A percentile compares a stretch with the other conserved stretches of the same genome.
Evolutionary conservation across 1,140 invertebrate species (phyloP).

Genomic region (Mamestra configurata): DNA sequence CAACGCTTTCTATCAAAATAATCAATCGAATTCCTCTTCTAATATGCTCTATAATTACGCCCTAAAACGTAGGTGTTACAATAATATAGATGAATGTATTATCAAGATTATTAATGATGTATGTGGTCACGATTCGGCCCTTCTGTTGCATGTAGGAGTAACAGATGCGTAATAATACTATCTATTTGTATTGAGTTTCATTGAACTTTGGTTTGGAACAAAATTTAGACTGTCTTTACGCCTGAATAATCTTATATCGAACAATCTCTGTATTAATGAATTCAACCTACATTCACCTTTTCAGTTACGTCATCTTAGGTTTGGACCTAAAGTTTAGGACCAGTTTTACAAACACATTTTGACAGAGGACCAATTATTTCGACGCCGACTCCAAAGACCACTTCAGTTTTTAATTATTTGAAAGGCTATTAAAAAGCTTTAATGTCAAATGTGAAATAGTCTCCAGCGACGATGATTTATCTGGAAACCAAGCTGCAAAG

Average conservation of each 20-base stretch:
- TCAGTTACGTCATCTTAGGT: constrained; percentile 14
- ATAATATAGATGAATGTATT: constrained; percentile 36
- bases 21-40: constrained; percentile 44
- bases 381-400: neutral
- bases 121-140: constrained; percentile 32
- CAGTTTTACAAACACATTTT: neutral
- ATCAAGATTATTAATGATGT: constrained; percentile 42
- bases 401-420: neutral
- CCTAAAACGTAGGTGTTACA: constrained; percentile 38
- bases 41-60: constrained; percentile 37
- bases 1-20: constrained; percentile 26
- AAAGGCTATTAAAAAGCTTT: neutral
- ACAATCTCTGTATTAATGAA: constrained; percentile 28
- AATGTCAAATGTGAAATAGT: neutral
- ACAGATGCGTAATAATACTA: constrained; percentile 1
- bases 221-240: constrained; percentile 3
- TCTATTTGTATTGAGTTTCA: constrained; percentile 1
- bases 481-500: constrained; percentile 1
- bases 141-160: constrained; percentile 14
- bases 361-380: neutral
- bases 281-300: constrained; percentile 2
- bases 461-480: neutral
- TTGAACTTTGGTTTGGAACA: constrained; percentile 6
- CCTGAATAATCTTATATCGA: constrained; percentile 6
- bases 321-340: neutral